Evolutionary conservation across 2,797 vertebrate species (phyloP).

Genomic region (Etheostoma perlongum): DNA sequence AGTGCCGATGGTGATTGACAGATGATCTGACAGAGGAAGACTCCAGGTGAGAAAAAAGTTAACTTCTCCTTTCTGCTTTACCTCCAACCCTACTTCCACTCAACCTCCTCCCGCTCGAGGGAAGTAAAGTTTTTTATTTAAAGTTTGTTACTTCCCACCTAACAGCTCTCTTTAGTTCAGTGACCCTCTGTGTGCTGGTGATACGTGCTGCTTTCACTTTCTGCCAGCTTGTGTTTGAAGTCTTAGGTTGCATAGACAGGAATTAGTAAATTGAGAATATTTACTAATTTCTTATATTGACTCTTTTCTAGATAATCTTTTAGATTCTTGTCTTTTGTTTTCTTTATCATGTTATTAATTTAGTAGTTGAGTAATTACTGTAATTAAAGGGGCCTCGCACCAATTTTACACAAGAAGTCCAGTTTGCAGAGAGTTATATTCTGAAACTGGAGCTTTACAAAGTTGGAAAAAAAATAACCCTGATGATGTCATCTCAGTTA

Average conservation of each 20-base stretch:
- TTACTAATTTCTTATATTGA: not conserved
- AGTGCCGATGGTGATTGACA: slow-evolving; percentile 84
- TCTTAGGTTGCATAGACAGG: not conserved
- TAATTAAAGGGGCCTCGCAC: not conserved
- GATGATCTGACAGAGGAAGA: slow-evolving; percentile 85
- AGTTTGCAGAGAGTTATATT: not conserved
- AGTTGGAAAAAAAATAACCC: not conserved
- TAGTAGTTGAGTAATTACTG: not conserved
- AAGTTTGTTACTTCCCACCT: slow-evolving; percentile 59
- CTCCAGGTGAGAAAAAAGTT: slow-evolving; percentile 80
- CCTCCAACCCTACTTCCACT: not conserved
- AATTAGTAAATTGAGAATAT: not conserved
- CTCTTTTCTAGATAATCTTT: not conserved
- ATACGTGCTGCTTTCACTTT: slow-evolving; percentile 51
- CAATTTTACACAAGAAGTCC: not conserved
- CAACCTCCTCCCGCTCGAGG: slow-evolving; percentile 19
- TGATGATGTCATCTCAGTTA: not conserved
- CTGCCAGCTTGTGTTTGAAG: not conserved
- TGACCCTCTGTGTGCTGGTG: not conserved
- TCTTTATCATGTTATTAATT: not conserved
- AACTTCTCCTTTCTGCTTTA: slow-evolving; percentile 46
- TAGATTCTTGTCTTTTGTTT: not conserved
- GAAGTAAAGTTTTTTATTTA: slow-evolving; percentile 47
- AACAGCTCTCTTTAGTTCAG: slow-evolving; percentile 32
- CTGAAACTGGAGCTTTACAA: too few species aligned